Evolutionary conservation across 1,140 invertebrate species (phyloP), one percentile per base, ranked within the genome.

Genomic region (Apis laboriosa): DNA sequence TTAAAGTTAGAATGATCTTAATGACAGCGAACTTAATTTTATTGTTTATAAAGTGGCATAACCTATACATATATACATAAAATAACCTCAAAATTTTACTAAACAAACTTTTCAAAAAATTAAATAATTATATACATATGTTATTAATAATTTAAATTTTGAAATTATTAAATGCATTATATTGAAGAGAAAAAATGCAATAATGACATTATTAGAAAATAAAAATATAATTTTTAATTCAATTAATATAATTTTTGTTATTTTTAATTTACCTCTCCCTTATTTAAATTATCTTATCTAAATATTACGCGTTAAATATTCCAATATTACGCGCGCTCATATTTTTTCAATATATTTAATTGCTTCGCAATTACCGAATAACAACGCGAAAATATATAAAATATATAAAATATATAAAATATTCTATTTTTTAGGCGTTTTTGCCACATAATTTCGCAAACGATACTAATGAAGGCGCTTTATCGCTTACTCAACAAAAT

Each of bases 401-500:
- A 28, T 28, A 28, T 28, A 28, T 34, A 34, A 34, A 34, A 34
- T 2, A 34, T 34, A 1, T 34, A 34, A 34, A 34, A 34, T 34
- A 34, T 34, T 3, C n/a, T n/a, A n/a, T 13, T 96, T 34, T 96
- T 91, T 92, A 97, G 96, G 92, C 96, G 86, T 95, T 94, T 90
- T 94, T 95, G 90, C 95, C 96, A 93, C 96, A 96, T 89, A 96
- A 95, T 92, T 95, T 95, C 80, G 96, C 95, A 80, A 95, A 96
- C 94, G 96, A 96, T 77, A 95, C 95, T 77, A 95, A 96, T 94
- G 96, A 96, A 91, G 97, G 96, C 80, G 97, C 97, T 74, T 95
- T 97, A 67, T 94, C 97, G 90, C 95, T 98, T 88, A 97, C 96
- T 79, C 94, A 96, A 93, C 94, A 96, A 89, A 98, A 97, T 94